Conservation (phyloP, 2,113 vertebrate genomes). For the Notarius quadriscutis region DNA sequence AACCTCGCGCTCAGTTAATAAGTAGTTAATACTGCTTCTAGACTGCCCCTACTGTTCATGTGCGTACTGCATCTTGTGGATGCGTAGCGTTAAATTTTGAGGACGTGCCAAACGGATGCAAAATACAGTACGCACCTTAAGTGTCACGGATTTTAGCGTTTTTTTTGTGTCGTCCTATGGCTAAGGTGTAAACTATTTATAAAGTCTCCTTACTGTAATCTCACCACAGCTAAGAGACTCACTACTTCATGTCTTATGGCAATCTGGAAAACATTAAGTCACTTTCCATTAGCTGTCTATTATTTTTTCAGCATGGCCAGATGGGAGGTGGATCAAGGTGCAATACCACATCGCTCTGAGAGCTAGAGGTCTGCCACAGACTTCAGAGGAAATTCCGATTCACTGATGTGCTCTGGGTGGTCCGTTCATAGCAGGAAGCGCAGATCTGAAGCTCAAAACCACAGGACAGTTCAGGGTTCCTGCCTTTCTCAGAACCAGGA, state of each 20-base stretch:
- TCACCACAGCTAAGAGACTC: not conserved
- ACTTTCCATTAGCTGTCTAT: constrained; percentile 3
- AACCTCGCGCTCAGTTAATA: no score
- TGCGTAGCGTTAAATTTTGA: no score
- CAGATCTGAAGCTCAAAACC: constrained; percentile 19
- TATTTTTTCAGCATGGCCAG: constrained; percentile 31
- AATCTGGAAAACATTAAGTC: constrained; percentile 20
- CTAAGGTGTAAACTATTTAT: not conserved
- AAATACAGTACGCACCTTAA: no score
- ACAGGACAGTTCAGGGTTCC: constrained; percentile 12
- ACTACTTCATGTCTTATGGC: not conserved
- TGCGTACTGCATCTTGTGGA: no score
- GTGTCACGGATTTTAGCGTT: no score
- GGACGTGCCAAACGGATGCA: no score
- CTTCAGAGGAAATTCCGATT: constrained; percentile 61
- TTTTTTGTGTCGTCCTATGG: not conserved
- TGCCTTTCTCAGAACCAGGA: constrained; percentile 1
- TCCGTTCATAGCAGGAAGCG: constrained; percentile 24
- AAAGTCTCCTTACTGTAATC: not conserved
- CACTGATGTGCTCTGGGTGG: constrained; percentile 54
- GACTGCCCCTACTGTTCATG: no score
- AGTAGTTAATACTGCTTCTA: no score
- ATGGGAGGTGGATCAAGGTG: constrained; percentile 37
- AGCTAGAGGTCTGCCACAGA: constrained; percentile 42
- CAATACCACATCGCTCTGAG: constrained; percentile 27